A percentile compares a stretch with the other conserved stretches of the same genome.
Evolutionary conservation across 2,888 invertebrate genomes (phyloP).

Genomic region (Schizaphis graminum): DNA sequence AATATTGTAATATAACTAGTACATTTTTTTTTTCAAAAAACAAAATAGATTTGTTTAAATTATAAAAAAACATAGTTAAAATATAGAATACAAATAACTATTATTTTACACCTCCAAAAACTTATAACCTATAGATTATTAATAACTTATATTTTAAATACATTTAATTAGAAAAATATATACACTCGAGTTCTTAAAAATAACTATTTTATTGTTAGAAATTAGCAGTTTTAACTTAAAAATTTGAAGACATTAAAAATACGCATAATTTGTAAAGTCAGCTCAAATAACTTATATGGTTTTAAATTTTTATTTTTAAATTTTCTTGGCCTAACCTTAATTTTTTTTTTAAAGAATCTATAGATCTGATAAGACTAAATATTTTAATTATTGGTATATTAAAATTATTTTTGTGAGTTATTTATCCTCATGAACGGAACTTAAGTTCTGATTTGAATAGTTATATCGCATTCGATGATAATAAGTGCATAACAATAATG

Average conservation of each 20-base stretch:
- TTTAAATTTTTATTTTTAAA: too few species aligned
- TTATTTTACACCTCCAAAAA: neutral
- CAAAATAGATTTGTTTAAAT: neutral
- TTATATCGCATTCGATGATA: neutral
- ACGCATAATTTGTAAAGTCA: too few species aligned
- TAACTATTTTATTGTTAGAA: too few species aligned
- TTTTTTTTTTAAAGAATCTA: too few species aligned
- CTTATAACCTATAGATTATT: neutral
- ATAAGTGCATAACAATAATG: neutral
- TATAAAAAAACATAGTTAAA: neutral
- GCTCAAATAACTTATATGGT: too few species aligned
- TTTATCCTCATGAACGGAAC: neutral
- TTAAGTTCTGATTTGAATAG: neutral
- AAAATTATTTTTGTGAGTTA: neutral
- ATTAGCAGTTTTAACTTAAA: too few species aligned
- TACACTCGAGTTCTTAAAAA: too few species aligned
- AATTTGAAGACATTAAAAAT: too few species aligned
- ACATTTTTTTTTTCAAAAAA: neutral
- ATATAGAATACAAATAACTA: neutral
- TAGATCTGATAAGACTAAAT: too few species aligned
- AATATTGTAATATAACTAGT: neutral
- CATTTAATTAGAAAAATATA: too few species aligned
- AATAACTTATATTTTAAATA: neutral
- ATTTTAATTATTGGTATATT: neutral
- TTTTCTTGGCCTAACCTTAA: too few species aligned